phyloP scores from a whole-genome alignment of 2,797 vertebrate species.

The Ciconia nigra region DNA sequence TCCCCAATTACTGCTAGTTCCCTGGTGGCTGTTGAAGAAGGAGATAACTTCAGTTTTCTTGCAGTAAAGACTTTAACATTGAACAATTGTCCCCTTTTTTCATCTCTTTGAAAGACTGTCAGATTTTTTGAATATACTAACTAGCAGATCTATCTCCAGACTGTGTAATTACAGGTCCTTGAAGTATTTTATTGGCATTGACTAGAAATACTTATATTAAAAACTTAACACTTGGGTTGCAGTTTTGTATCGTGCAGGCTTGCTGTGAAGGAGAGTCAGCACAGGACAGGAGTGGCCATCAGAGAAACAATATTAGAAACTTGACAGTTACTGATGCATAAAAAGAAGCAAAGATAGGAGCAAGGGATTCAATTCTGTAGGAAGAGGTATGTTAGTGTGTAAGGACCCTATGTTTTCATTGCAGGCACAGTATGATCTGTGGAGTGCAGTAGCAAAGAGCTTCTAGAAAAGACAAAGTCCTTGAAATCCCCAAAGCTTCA shows the following conservation, averaged over 20 bases:
- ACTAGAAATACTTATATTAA: neutral
- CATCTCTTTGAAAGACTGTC: neutral
- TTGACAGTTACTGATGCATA: neutral
- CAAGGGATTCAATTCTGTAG: neutral
- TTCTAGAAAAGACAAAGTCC: neutral
- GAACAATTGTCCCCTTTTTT: neutral
- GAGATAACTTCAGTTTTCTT: neutral
- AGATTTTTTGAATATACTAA: neutral
- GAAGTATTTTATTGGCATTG: slow-evolving; percentile 22
- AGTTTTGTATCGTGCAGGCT: neutral
- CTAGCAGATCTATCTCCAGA: slow-evolving; percentile 20
- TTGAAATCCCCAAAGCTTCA: neutral
- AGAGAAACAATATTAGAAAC: neutral
- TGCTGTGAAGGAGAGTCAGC: neutral
- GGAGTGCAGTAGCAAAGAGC: neutral
- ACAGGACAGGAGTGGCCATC: neutral
- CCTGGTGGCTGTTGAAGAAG: neutral
- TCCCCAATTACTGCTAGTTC: neutral
- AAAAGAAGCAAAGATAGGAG: neutral
- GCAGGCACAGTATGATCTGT: neutral
- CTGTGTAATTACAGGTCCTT: slow-evolving; percentile 39
- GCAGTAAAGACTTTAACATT: neutral
- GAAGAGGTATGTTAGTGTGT: neutral
- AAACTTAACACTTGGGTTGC: neutral
- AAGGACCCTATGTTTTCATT: neutral